These are phyloP conservation scores for Lates japonicus DNA, from an alignment of 2,797 vertebrate species.

Conservation along the genomic window DNA sequence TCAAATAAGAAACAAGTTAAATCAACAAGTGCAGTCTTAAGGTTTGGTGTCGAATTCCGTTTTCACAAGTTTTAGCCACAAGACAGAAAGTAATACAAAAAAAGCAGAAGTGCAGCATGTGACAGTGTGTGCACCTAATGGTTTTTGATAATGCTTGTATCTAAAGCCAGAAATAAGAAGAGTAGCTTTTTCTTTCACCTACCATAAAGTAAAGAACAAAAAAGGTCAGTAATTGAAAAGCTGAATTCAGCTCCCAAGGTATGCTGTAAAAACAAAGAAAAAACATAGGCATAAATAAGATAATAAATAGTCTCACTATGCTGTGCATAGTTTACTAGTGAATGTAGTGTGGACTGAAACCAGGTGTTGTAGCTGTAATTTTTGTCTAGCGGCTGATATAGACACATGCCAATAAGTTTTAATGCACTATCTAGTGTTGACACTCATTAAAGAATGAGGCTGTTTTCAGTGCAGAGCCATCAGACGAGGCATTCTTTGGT, in stretches of 20 bases:
- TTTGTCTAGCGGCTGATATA: slow-evolving; percentile 40
- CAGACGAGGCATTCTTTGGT: slow-evolving; percentile 61
- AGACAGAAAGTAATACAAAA: slow-evolving; percentile 39
- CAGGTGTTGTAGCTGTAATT: slow-evolving; percentile 23
- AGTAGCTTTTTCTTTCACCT: slow-evolving; percentile 2
- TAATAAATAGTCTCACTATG: slow-evolving; percentile 80
- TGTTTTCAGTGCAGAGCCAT: slow-evolving; percentile 48
- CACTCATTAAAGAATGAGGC: slow-evolving; percentile 25
- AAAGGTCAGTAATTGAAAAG: slow-evolving; percentile 22
- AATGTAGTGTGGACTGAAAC: slow-evolving; percentile 77
- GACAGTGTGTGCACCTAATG: slow-evolving; percentile 45
- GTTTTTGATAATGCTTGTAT: slow-evolving; percentile 25
- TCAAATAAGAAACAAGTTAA: slow-evolving; percentile 25
- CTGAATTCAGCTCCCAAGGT: slow-evolving; percentile 29
- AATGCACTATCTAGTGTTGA: slow-evolving; percentile 68
- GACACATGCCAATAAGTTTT: slow-evolving; percentile 24
- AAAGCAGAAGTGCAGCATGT: slow-evolving; percentile 70
- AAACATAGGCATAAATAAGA: slow-evolving; percentile 71
- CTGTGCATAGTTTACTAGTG: slow-evolving; percentile 64
- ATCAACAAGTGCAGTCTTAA: slow-evolving; percentile 32
- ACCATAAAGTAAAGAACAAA: slow-evolving; percentile 8
- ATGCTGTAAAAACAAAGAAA: slow-evolving; percentile 32
- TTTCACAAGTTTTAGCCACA: slow-evolving; percentile 50
- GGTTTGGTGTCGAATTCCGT: slow-evolving; percentile 44
- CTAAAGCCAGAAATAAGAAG: slow-evolving; percentile 19